A percentile compares a stretch with the other conserved stretches of the same genome.
Conservation (phyloP, 2,888 invertebrate species). For the Melipona beecheii region DNA sequence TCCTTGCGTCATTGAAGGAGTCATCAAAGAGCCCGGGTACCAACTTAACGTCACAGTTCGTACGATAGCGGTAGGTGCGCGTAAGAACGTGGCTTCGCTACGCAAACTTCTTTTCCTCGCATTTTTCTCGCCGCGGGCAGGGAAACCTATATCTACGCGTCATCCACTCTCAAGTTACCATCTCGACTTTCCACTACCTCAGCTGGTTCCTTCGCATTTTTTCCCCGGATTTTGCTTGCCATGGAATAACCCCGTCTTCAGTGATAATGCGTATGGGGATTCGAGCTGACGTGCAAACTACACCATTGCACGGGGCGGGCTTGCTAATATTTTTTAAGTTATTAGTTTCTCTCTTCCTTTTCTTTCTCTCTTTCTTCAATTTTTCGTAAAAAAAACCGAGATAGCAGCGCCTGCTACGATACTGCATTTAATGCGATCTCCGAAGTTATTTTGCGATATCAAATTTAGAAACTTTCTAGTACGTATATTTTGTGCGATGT, state of each 20-base stretch:
- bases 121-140: constrained; percentile 47
- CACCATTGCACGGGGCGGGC: not conserved
- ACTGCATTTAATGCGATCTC: not conserved
- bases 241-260: constrained; percentile 39
- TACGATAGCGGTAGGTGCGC: constrained; percentile 16
- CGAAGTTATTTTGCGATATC: not conserved
- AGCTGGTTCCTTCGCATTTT: constrained; percentile 61
- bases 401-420: not conserved
- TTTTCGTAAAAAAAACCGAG: not conserved
- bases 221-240: constrained; percentile 52
- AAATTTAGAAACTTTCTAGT: fast-evolving
- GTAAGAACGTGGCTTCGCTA: constrained; percentile 29
- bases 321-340: not conserved
- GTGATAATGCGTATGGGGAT: constrained; percentile 51
- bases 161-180: constrained; percentile 65
- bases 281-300: constrained; percentile 45
- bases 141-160: constrained; percentile 60
- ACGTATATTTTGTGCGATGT: not conserved
- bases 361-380: too few species aligned
- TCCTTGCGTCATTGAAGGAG: constrained; percentile 2
- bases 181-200: constrained; percentile 61
- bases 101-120: constrained; percentile 36
- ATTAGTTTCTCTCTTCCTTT: not conserved
- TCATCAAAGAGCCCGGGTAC: not conserved
- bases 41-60: constrained; percentile 19